These are phyloP conservation scores for Andinoacara biseriatus DNA, from an alignment of 2,113 vertebrate genomes.

Conservation along the genomic window DNA sequence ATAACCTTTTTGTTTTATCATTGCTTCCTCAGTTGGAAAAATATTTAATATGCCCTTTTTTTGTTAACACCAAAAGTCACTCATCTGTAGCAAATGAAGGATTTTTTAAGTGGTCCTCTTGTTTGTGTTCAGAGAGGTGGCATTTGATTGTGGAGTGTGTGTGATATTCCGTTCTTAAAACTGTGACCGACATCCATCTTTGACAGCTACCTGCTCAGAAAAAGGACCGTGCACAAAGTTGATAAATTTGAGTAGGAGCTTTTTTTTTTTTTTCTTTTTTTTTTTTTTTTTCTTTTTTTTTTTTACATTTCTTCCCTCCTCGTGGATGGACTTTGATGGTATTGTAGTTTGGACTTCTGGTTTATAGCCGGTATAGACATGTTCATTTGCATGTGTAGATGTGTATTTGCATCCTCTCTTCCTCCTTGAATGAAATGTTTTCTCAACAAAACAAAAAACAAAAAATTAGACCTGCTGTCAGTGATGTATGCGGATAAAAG, in stretches of 20 bases:
- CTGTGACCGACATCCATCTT: slow-evolving; percentile 77
- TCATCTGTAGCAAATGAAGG: slow-evolving; percentile 70
- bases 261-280: neutral
- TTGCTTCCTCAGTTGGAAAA: slow-evolving; percentile 73
- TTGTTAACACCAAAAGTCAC: slow-evolving; percentile 77
- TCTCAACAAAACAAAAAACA: slow-evolving; percentile 47
- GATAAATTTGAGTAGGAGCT: slow-evolving; percentile 59
- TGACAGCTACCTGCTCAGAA: slow-evolving; percentile 74
- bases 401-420: slow-evolving; percentile 75
- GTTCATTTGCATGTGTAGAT: slow-evolving; percentile 78
- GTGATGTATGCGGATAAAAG: slow-evolving; percentile 72
- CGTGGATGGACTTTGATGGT: slow-evolving; percentile 64
- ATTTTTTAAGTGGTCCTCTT: slow-evolving; percentile 61
- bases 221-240: slow-evolving; percentile 72
- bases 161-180: slow-evolving; percentile 78
- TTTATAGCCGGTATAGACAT: slow-evolving; percentile 61
- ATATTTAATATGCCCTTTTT: slow-evolving; percentile 61
- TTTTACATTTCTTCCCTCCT: neutral
- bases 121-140: slow-evolving; percentile 71
- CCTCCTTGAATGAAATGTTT: slow-evolving; percentile 73
- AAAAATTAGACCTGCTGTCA: slow-evolving; percentile 70
- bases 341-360: slow-evolving; percentile 69
- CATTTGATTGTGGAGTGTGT: slow-evolving; percentile 75
- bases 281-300: neutral
- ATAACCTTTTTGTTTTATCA: slow-evolving; percentile 80